Conservation (phyloP, 2,113 vertebrate genomes). For the Leucoraja erinaceus region DNA sequence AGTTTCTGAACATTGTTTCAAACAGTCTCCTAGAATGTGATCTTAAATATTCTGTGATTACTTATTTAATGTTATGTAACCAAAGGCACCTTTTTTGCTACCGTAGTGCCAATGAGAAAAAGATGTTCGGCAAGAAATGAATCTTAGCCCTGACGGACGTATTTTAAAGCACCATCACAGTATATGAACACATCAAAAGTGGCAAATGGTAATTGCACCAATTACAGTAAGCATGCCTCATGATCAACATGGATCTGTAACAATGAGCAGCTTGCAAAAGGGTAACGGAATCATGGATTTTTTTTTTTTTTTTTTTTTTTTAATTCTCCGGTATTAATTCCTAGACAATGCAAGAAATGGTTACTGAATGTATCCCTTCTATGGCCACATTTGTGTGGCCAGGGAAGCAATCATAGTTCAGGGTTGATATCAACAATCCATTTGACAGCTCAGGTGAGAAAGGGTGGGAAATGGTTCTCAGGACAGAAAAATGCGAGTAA, state of each 20-base stretch:
- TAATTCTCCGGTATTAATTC: not conserved
- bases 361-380: not conserved
- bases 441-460: no score
- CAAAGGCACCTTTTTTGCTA: not conserved
- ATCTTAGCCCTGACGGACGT: not conserved
- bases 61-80: not conserved
- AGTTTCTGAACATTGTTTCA: not conserved
- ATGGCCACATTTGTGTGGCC: not conserved
- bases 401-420: no score
- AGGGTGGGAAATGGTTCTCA: no score
- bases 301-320: no score
- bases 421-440: no score
- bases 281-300: no score
- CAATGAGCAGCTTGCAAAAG: not conserved
- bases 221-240: not conserved
- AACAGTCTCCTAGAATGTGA: not conserved
- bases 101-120: not conserved
- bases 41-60: not conserved
- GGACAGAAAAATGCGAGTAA: no score
- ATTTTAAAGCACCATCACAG: not conserved
- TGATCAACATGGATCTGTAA: not conserved
- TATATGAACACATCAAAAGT: not conserved
- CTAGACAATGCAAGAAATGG: not conserved
- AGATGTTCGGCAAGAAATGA: not conserved
- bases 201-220: not conserved